Percentiles rank a stretch among this genome's conserved stretches.
Evolutionary conservation across 1,140 invertebrate species (phyloP).

Genomic region (Ctenoplectra terminalis): DNA sequence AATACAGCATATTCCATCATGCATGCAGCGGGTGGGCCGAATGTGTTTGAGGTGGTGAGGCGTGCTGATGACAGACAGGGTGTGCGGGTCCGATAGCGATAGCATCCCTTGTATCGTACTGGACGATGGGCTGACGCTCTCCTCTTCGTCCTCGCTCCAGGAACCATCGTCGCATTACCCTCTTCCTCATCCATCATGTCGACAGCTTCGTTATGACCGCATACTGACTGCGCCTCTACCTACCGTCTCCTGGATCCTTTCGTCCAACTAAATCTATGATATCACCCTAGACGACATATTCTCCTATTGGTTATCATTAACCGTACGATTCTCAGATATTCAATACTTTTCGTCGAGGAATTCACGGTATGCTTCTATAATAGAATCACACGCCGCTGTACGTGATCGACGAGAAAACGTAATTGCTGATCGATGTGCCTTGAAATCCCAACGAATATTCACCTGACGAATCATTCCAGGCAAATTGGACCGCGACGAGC

Average conservation of each 20-base stretch:
- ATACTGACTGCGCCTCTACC: slow-evolving; percentile 70
- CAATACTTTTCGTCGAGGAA: slow-evolving; percentile 9
- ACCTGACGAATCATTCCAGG: slow-evolving; percentile 35
- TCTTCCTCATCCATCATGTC: slow-evolving; percentile 79
- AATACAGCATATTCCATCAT: slow-evolving; percentile 76
- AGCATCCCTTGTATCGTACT: slow-evolving; percentile 77
- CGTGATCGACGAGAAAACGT: slow-evolving; percentile 20
- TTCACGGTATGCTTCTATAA: not conserved
- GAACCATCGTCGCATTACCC: slow-evolving; percentile 72
- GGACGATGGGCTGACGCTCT: slow-evolving; percentile 70
- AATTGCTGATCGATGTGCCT: slow-evolving; percentile 24
- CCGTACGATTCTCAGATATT: slow-evolving; percentile 36
- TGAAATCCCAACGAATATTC: slow-evolving; percentile 38
- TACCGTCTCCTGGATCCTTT: slow-evolving; percentile 62
- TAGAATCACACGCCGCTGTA: not conserved
- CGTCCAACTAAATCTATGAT: slow-evolving; percentile 66
- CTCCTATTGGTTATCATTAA: slow-evolving; percentile 27
- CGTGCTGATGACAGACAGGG: slow-evolving; percentile 80
- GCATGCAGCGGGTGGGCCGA: slow-evolving; percentile 71
- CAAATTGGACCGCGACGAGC: slow-evolving; percentile 36
- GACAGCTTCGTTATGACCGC: slow-evolving; percentile 81
- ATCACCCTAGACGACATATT: slow-evolving; percentile 36
- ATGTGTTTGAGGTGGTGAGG: slow-evolving; percentile 80
- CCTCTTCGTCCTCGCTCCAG: slow-evolving; percentile 73
- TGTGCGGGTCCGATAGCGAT: slow-evolving; percentile 78